phyloP scores from a whole-genome alignment of 2,113 vertebrate species.

The Diglossa brunneiventris region DNA sequence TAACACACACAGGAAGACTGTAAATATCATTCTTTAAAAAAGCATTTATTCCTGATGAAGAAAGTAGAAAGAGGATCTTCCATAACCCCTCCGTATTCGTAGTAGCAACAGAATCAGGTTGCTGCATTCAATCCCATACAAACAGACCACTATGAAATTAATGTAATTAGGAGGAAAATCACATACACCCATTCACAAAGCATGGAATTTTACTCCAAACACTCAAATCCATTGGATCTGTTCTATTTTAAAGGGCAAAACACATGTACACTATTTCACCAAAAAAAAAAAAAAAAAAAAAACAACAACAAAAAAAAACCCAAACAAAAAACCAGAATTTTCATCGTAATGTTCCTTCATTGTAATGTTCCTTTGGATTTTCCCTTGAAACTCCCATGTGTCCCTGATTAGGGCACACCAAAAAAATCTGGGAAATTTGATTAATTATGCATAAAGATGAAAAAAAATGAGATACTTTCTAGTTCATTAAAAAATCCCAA shows the following conservation, averaged over 20 bases:
- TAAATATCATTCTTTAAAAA: neutral
- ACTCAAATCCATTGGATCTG: neutral
- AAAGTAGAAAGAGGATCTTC: neutral
- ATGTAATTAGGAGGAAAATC: neutral
- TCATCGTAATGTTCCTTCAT: neutral
- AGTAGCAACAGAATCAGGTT: neutral
- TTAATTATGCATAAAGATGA: neutral
- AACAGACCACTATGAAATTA: neutral
- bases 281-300: neutral
- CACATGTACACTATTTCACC: neutral
- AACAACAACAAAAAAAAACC: neutral
- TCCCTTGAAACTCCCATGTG: neutral
- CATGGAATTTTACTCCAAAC: neutral
- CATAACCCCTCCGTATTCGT: rapidly evolving
- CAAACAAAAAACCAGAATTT: neutral
- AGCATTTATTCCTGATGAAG: neutral
- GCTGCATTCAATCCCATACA: neutral
- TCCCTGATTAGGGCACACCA: neutral
- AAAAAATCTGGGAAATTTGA: neutral
- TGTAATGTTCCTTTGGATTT: neutral
- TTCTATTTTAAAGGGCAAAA: neutral
- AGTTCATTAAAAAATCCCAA: neutral
- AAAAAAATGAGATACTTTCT: neutral
- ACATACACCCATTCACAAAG: neutral
- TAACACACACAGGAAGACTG: neutral